Conservation (phyloP, 2,113 vertebrate species). For the Rynchops niger region DNA sequence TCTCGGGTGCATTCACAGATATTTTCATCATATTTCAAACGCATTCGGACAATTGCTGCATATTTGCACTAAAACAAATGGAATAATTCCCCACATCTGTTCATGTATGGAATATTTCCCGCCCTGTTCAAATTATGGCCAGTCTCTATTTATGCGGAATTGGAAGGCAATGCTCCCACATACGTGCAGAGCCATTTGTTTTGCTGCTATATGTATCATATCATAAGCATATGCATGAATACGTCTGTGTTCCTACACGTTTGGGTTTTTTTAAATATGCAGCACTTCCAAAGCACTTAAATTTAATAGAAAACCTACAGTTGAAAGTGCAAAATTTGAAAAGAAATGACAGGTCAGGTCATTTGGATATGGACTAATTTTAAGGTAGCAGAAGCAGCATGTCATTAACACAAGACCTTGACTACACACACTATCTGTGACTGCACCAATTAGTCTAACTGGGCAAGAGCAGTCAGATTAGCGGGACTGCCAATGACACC, state of each 20-base stretch:
- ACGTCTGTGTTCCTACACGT: neutral
- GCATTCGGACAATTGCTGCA: constrained; percentile 9
- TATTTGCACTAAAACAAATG: constrained; percentile 35
- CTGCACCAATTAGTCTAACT: neutral
- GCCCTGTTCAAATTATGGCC: neutral
- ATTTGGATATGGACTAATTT: neutral
- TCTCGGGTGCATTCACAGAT: constrained; percentile 20
- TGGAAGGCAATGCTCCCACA: neutral
- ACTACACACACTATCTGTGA: neutral
- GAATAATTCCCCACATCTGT: constrained; percentile 17
- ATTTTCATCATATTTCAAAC: constrained; percentile 61
- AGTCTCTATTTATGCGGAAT: neutral
- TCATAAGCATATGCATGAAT: neutral
- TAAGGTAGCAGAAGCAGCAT: neutral
- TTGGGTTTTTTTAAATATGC: neutral
- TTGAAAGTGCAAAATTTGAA: neutral
- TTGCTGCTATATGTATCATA: neutral
- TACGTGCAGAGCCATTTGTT: neutral
- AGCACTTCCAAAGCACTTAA: neutral
- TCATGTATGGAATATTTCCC: constrained; percentile 9
- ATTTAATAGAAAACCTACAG: neutral
- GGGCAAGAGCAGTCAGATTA: neutral
- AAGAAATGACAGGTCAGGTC: neutral
- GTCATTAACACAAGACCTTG: neutral
- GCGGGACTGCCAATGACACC: accelerated